A percentile compares a stretch with the other conserved stretches of the same genome.
Evolutionary conservation across 2,113 vertebrate genomes (phyloP).

Genomic region (Hippoglossus stenolepis): DNA sequence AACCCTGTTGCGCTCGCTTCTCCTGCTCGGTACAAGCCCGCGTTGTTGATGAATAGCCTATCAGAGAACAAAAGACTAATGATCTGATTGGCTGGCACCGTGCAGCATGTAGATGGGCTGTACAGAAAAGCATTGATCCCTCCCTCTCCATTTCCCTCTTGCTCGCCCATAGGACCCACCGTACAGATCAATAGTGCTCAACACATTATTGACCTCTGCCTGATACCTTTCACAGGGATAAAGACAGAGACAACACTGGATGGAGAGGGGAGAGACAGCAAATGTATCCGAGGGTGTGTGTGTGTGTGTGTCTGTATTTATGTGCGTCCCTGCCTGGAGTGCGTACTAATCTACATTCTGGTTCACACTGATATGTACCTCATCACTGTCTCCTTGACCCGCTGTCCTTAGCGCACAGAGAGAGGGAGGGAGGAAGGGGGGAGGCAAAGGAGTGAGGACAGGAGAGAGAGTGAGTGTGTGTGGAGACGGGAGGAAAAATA

Average conservation of each 20-base stretch:
- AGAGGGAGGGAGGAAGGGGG: background rate
- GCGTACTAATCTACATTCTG: conserved; percentile 78
- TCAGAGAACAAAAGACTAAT: conserved; percentile 67
- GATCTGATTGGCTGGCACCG: conserved; percentile 66
- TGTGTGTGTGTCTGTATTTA: conserved; percentile 37
- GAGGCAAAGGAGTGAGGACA: conserved; percentile 4
- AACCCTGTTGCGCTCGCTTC: conserved; percentile 24
- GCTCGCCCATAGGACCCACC: conserved; percentile 58
- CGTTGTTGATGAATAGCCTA: conserved; percentile 69
- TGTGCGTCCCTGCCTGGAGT: conserved; percentile 66
- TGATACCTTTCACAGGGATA: conserved; percentile 78
- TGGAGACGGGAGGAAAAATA: conserved; percentile 49
- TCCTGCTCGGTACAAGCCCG: conserved; percentile 24
- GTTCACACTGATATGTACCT: conserved; percentile 77
- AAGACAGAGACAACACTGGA: conserved; percentile 77
- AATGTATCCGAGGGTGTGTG: conserved; percentile 14
- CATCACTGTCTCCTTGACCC: conserved; percentile 80
- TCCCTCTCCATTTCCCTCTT: conserved; percentile 65
- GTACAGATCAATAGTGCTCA: conserved; percentile 80
- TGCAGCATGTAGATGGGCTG: conserved; percentile 62
- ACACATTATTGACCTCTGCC: conserved; percentile 82
- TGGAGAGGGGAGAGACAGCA: conserved; percentile 55
- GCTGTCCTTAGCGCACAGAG: conserved; percentile 65
- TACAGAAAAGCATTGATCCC: conserved; percentile 71
- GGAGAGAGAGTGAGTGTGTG: conserved; percentile 30